A percentile compares a stretch with the other conserved stretches of the same genome.
phyloP scores from a whole-genome alignment of 2,888 invertebrate species.

The Tetrapedia diversipes region DNA sequence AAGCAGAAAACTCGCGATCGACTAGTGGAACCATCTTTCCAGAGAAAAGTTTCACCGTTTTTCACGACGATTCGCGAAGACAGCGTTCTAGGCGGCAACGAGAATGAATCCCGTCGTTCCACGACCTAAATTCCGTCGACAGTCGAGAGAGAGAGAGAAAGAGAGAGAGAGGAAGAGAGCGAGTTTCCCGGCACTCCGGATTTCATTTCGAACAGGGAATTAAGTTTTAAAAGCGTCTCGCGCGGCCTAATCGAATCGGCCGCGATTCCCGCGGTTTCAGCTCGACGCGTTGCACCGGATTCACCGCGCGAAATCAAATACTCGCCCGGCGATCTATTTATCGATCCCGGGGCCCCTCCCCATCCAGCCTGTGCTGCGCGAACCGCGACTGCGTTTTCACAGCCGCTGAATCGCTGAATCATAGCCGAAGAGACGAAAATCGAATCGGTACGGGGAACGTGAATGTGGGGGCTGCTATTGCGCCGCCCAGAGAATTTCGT shows the following conservation, averaged over 20 bases:
- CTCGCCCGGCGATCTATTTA: constrained; percentile 45
- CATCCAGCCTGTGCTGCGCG: background rate
- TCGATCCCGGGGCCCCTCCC: too few species aligned
- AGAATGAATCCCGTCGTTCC: constrained; percentile 11
- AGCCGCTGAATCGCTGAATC: background rate
- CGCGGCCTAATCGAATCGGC: constrained; percentile 49
- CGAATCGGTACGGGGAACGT: too few species aligned
- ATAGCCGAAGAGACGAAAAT: background rate
- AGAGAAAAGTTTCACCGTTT: too few species aligned
- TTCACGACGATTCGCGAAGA: background rate
- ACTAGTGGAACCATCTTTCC: too few species aligned
- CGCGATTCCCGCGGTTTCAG: constrained; percentile 35
- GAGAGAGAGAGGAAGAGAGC: too few species aligned
- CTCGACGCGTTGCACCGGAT: constrained; percentile 39
- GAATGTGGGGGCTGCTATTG: too few species aligned
- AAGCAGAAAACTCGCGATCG: too few species aligned
- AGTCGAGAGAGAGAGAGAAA: too few species aligned
- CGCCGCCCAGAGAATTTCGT: too few species aligned
- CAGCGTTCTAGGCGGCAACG: background rate
- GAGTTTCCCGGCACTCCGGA: constrained; percentile 17
- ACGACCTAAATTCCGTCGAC: constrained; percentile 41
- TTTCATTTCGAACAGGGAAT: constrained; percentile 47
- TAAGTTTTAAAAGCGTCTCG: constrained; percentile 45
- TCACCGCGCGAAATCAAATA: constrained; percentile 46
- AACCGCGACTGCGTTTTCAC: constrained; percentile 4